A percentile compares a stretch with the other conserved stretches of the same genome.
Conservation (phyloP, 2,113 vertebrate genomes). For the Oreochromis spilurus region DNA sequence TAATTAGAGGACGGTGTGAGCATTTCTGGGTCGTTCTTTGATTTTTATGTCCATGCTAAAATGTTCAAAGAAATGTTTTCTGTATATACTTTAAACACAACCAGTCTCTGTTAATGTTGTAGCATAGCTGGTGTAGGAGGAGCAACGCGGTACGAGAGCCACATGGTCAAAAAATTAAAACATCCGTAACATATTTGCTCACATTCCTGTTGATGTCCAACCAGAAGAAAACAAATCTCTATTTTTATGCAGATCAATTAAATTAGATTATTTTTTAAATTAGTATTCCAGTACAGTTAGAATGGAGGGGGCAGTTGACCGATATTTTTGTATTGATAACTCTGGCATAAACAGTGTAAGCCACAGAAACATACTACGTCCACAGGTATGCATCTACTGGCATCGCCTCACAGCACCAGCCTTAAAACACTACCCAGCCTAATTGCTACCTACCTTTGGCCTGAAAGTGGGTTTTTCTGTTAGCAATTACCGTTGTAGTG, state of each 20-base stretch:
- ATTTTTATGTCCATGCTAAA: not conserved
- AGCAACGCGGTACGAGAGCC: not conserved
- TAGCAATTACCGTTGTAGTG: not conserved
- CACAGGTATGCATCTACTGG: not conserved
- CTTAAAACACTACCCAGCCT: not conserved
- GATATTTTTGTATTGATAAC: not conserved
- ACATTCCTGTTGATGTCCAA: not conserved
- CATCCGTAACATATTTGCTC: not conserved
- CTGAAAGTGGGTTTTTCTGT: not conserved
- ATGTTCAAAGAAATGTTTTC: not conserved
- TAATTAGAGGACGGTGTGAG: not conserved
- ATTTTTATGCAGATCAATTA: not conserved
- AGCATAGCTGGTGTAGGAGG: not conserved
- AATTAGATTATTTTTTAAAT: not conserved
- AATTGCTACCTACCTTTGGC: not conserved
- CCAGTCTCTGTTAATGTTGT: not conserved
- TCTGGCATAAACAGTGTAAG: not conserved
- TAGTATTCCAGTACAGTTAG: not conserved
- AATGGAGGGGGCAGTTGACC: not conserved
- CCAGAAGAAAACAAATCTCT: not conserved
- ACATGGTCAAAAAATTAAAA: not conserved
- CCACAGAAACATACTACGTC: not conserved
- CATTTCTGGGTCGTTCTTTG: not conserved
- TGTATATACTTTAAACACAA: not conserved
- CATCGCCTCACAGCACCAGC: not conserved